Evolutionary conservation across 2,888 invertebrate species (phyloP).

Genomic region (Pristionchus maxplancki): DNA sequence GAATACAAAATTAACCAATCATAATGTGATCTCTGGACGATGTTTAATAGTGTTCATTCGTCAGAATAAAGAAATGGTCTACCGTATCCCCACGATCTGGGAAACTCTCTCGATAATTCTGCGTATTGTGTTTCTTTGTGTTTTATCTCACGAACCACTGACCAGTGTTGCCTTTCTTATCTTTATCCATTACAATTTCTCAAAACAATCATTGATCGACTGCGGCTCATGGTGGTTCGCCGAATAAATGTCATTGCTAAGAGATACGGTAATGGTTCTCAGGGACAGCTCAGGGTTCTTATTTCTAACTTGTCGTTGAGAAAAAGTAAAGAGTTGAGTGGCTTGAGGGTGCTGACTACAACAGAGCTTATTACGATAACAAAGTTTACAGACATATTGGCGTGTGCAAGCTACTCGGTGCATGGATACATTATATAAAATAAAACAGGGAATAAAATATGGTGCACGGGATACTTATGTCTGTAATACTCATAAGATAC

Average conservation of each 20-base stretch:
- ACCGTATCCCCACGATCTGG: no score
- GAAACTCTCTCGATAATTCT: no score
- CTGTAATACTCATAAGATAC: slow-evolving; percentile 3
- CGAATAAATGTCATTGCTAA: not conserved
- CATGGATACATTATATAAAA: not conserved
- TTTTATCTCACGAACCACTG: no score
- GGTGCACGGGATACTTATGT: not conserved
- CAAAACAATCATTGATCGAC: not conserved
- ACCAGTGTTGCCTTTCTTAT: not conserved
- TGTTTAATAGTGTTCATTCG: no score
- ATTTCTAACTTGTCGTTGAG: not conserved
- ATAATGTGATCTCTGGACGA: no score
- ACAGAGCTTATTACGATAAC: not conserved
- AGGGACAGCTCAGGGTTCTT: not conserved
- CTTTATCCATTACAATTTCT: not conserved
- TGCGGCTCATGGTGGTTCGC: not conserved
- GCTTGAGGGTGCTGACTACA: not conserved
- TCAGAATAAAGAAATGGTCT: no score
- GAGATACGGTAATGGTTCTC: not conserved
- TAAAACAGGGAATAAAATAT: not conserved
- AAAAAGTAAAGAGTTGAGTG: not conserved
- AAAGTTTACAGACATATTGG: not conserved
- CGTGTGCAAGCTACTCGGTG: not conserved
- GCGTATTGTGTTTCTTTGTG: no score
- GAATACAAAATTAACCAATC: no score